phyloP scores from a whole-genome alignment of 1,140 invertebrate genomes.

The Drosophila rufa region DNA sequence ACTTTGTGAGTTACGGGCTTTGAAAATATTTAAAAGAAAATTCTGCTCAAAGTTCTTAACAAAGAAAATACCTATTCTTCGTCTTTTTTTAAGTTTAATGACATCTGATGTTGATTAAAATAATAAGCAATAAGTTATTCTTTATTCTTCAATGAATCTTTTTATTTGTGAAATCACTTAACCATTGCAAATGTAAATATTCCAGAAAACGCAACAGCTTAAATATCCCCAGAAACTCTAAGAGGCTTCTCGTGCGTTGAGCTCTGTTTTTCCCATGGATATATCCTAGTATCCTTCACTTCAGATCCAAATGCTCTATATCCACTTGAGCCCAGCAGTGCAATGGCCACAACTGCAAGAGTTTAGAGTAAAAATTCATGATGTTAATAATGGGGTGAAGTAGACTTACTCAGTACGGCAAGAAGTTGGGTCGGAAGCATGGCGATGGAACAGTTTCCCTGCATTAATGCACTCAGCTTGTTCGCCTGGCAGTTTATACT shows the following conservation, averaged over 20 bases:
- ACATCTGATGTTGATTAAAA: no score
- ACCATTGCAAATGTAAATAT: neutral
- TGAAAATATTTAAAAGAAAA: neutral
- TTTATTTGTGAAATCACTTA: neutral
- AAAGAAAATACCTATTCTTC: no score
- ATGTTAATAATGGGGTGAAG: neutral
- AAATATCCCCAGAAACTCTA: slow-evolving; percentile 54
- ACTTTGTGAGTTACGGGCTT: no score
- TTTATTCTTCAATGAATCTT: neutral
- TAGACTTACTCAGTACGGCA: slow-evolving; percentile 31
- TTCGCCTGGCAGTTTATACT: slow-evolving; percentile 20
- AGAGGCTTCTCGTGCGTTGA: slow-evolving; percentile 22
- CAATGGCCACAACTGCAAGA: slow-evolving; percentile 23
- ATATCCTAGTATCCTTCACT: neutral
- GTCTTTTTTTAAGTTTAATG: no score
- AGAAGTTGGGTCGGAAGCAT: slow-evolving; percentile 28
- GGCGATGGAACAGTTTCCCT: slow-evolving; percentile 4
- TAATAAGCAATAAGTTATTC: no score
- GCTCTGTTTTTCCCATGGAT: slow-evolving; percentile 13
- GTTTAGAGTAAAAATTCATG: neutral
- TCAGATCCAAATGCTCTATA: neutral
- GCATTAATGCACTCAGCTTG: slow-evolving; percentile 9
- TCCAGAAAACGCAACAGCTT: neutral
- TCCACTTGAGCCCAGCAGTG: neutral
- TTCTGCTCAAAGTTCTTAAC: neutral